Evolutionary conservation across 2,113 vertebrate species (phyloP), one percentile per base, ranked within the genome.

Genomic region (Butorides virescens): DNA sequence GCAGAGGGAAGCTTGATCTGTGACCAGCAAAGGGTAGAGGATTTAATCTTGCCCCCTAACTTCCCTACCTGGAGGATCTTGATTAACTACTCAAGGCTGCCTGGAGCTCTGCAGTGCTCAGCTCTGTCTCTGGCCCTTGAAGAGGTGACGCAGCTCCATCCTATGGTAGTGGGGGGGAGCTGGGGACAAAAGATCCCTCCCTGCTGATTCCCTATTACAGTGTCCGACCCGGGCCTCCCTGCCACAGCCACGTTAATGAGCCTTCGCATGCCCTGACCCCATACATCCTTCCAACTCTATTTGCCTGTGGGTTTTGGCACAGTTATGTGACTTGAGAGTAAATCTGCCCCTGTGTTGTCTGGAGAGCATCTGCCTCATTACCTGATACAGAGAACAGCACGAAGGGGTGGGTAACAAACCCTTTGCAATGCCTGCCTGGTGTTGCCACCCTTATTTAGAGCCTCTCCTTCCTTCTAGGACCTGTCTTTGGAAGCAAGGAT

Each of bases 401-500:
- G 0, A 36, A 29, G 47, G 55, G 12, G 3, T 3, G 3, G 18
- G 9, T 5, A 7, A 1, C 29, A 17, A 10, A 10, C 17, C 23
- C 16, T 36, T 12, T 26, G 13, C 19, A 5, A 8, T 0, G 0
- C 47, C 21, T 44, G 4, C 46, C 21, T 27, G 56, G 15, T 14
- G 14, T 44, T 10, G 8, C n/a, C 15, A 3, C 3, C 19, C 18
- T 62, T 3, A 6, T 39, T 36, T 19, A 13, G 7, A 27, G 7
- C 7, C 4, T 55, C 20, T 50, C 6, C 6, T 59, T 53, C 71
- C 85, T 95, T 84, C 56, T 95, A 99, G 99, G 99, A 65, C 99
- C 99, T 34, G 99, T 99, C 50, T 99, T 99, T 97, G 99, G 99
- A 87, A 99, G 99, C 97, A 98, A 98, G 97, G 99, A 99, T 97